Conservation (phyloP, 2,888 invertebrate species). For the Trypoxylon attenuatum region DNA sequence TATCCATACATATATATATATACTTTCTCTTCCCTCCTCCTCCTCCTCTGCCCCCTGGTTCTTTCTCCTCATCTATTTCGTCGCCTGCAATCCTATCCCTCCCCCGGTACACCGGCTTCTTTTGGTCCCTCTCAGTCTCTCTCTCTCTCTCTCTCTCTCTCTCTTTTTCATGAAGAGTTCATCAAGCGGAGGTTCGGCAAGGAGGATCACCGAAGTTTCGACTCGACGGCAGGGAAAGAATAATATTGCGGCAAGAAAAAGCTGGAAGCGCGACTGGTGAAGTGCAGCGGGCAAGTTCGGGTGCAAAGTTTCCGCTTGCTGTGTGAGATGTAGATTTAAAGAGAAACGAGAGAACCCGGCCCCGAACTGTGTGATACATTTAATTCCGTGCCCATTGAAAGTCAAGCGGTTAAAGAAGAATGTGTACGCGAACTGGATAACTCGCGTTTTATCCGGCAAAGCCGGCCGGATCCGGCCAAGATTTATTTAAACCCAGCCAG, state of each 20-base stretch:
- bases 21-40: slow-evolving; percentile 7
- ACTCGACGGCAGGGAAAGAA: slow-evolving; percentile 39
- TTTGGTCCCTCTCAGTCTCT: slow-evolving; percentile 31
- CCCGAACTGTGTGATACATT: slow-evolving; percentile 10
- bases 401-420: slow-evolving; percentile 5
- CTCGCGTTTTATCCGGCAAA: neutral
- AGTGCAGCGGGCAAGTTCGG: slow-evolving; percentile 16
- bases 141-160: slow-evolving; percentile 31
- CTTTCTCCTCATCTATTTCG: slow-evolving; percentile 54
- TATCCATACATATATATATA: slow-evolving; percentile 13
- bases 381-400: slow-evolving; percentile 15
- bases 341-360: neutral
- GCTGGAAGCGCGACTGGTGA: slow-evolving; percentile 4
- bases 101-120: slow-evolving; percentile 17
- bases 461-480: neutral
- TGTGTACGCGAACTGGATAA: neutral
- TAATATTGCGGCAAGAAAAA: slow-evolving; percentile 31
- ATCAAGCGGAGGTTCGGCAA: slow-evolving; percentile 37
- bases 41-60: slow-evolving; percentile 30
- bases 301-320: slow-evolving; percentile 13
- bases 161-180: slow-evolving; percentile 30
- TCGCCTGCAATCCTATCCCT: slow-evolving; percentile 40
- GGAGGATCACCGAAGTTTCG: slow-evolving; percentile 25
- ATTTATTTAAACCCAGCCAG: neutral
- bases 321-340: slow-evolving; percentile 1